Conservation (phyloP, 2,113 vertebrate genomes). For the Phylloscopus trochilus region DNA sequence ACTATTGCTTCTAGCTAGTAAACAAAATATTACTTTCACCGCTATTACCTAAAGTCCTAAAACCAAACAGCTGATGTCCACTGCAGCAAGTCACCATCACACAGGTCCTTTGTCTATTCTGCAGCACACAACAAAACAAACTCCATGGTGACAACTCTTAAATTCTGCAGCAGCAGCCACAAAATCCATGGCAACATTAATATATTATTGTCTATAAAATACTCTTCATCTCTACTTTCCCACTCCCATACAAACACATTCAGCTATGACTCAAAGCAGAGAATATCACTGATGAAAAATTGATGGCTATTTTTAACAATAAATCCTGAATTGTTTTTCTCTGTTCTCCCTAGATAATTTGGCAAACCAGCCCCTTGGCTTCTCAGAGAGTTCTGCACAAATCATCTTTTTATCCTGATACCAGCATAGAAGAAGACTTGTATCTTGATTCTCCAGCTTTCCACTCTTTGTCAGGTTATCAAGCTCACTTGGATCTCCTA, state of each 20-base stretch:
- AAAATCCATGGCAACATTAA: conserved; percentile 54
- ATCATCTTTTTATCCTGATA: neutral
- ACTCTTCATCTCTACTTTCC: neutral
- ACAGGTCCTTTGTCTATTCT: neutral
- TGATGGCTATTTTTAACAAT: conserved; percentile 38
- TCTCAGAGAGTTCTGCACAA: neutral
- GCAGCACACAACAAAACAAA: neutral
- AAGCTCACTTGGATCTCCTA: fast-evolving
- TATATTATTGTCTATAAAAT: conserved; percentile 34
- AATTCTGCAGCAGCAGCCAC: neutral
- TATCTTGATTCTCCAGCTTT: neutral
- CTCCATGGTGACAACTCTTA: neutral
- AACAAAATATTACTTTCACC: neutral
- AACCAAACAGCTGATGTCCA: neutral
- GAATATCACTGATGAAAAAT: conserved; percentile 19
- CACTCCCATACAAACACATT: neutral
- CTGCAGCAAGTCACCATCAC: neutral
- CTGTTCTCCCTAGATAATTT: neutral
- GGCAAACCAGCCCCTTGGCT: neutral
- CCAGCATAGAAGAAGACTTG: neutral
- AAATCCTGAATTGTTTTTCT: conserved; percentile 12
- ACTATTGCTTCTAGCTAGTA: neutral
- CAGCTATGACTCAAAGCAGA: conserved; percentile 6
- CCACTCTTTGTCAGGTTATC: neutral
- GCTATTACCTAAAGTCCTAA: neutral